Base-by-base conservation (phyloP, 2,888 invertebrate genomes). In the Scaptomyza parva region DNA sequence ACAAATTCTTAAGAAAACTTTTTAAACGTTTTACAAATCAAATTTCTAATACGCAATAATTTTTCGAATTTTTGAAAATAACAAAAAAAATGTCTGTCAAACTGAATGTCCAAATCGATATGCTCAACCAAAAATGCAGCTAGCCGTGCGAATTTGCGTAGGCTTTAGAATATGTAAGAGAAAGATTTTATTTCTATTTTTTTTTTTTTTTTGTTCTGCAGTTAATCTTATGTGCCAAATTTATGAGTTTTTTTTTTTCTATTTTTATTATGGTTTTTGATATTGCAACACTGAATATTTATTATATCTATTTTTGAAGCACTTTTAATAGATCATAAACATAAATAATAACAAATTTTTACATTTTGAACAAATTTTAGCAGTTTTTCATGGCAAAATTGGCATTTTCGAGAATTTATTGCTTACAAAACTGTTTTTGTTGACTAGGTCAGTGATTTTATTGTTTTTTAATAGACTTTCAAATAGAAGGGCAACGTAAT, bases 311-410 rank as follows among this genome's bases (percentile, higher is more conserved):
- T 76, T 24, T 58, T 28, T 9, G 2, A 35, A 60, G 69, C 58
- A 69, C 74, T 73, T 61, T 59, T 59, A 64, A 40, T 59, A n/a
- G 39, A 44, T 41, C 47, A 48, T 69, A 65, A 65, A 63, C 43
- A 59, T 60, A 59, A 58, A 18, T 37, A 7, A 7, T 11, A 9
- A 11, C 6, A 30, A 12, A 26, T 61, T 20, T 47, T 22, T 59
- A 52, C 51, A 54, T 55, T 69, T 55, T 47, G n/a, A n/a, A n/a
- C n/a, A 26, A 26, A 1, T 6, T 6, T 26, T 51, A 63, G 68
- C 50, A 61, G 48, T 62, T 70, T 59, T 53, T 50, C 7, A 14
- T n/a, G n/a, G n/a, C n/a, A n/a, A n/a, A n/a, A n/a, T n/a, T n/a
- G n/a, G n/a, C 33, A 14, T 65, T 52, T 1, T 12, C 18, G 45